Evolutionary conservation across 2,888 invertebrate genomes (phyloP).

Genomic region (Siphlonurus alternatus): DNA sequence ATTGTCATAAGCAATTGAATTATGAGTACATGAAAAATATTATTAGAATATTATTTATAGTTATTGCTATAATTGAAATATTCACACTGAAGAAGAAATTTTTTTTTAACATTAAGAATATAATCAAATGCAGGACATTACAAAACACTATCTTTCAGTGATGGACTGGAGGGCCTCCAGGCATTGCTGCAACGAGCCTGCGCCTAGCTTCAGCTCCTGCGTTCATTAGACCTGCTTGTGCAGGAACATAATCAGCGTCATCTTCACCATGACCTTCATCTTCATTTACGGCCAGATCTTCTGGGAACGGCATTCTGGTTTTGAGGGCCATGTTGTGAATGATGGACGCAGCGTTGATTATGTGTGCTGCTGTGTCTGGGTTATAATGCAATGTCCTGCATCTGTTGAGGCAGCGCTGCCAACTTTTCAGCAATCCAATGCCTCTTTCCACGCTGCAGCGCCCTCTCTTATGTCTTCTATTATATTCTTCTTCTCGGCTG

Average conservation of each 20-base stretch:
- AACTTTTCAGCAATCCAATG: background rate
- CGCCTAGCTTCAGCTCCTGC: background rate
- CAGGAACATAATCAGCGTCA: background rate
- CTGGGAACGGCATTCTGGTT: background rate
- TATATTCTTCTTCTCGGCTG: background rate
- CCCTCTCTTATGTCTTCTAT: background rate
- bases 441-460: background rate
- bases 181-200: background rate
- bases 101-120: too few species aligned
- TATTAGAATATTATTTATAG: too few species aligned
- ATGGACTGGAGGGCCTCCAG: background rate
- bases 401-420: background rate
- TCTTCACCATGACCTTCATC: too few species aligned
- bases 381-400: background rate
- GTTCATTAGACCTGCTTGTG: background rate
- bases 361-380: background rate
- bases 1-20: too few species aligned
- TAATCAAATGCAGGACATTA: too few species aligned
- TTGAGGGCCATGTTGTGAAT: background rate
- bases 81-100: too few species aligned
- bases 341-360: background rate
- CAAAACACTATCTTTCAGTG: too few species aligned
- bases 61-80: too few species aligned
- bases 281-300: too few species aligned
- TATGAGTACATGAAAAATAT: too few species aligned